Conservation (phyloP, 35 echinoderm and acorn worm genomes). For the Diadema setosum region DNA sequence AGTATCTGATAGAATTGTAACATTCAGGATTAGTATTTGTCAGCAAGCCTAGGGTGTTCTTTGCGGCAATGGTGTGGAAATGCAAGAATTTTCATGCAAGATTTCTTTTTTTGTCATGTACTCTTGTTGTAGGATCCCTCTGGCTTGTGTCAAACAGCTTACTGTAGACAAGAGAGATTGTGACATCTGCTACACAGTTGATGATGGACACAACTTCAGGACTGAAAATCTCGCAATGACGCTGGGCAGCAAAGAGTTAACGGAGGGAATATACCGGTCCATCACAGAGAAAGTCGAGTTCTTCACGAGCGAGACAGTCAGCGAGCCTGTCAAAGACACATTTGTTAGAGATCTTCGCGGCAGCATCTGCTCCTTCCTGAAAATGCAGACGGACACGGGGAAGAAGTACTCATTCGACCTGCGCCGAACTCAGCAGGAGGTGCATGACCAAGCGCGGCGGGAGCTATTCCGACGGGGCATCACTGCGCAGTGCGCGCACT, state of each 20-base stretch:
- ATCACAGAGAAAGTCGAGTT: constrained; percentile 94
- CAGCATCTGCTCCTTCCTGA: constrained; percentile 81
- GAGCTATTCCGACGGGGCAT: constrained; percentile 32
- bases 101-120: too few relatives aligned
- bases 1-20: too few relatives aligned
- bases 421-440: constrained; percentile 76
- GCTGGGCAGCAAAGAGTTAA: constrained; percentile 66
- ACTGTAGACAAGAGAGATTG: constrained; percentile 60
- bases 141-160: constrained; percentile 26
- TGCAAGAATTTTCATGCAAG: too few relatives aligned
- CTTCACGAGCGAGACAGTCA: constrained; percentile 82
- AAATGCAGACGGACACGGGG: constrained; percentile 73
- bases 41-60: too few relatives aligned
- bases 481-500: not conserved
- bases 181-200: constrained; percentile 53
- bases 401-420: constrained; percentile 95
- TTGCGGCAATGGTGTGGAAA: too few relatives aligned
- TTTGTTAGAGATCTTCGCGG: constrained; percentile 82
- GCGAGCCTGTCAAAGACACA: constrained; percentile 57
- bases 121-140: constrained; percentile 52
- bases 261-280: constrained; percentile 84
- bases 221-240: constrained; percentile 51
- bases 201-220: constrained; percentile 25
- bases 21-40: too few relatives aligned
- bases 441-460: constrained; percentile 72